These are phyloP conservation scores for Stenotaenia linearis DNA, from an alignment of 2,888 invertebrate genomes.

Conservation along the genomic window DNA sequence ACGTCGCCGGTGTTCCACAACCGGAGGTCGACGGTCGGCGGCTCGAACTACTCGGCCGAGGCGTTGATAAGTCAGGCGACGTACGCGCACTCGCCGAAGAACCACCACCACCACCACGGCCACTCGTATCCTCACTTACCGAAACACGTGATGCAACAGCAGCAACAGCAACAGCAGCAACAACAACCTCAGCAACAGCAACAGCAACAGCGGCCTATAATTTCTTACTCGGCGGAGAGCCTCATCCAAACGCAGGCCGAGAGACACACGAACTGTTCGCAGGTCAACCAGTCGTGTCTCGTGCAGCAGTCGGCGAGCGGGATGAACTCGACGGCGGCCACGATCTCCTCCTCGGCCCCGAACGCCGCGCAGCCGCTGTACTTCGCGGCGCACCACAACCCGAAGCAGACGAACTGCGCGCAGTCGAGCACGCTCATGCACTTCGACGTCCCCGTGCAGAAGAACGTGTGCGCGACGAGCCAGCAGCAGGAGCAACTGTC, in stretches of 20 bases:
- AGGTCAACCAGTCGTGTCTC: conserved; percentile 6
- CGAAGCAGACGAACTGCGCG: neutral
- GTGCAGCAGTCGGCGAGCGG: neutral
- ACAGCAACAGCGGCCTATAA: conserved; percentile 18
- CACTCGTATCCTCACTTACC: neutral
- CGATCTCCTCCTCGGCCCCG: neutral
- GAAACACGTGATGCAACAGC: neutral
- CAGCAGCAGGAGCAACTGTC: conserved; percentile 17
- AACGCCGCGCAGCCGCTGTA: neutral
- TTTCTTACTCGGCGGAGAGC: conserved; percentile 37
- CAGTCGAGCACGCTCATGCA: neutral
- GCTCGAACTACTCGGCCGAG: conserved; percentile 19
- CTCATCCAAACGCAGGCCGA: conserved; percentile 34
- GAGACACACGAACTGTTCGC: conserved; percentile 32
- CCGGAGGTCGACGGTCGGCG: neutral
- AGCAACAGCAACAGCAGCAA: neutral
- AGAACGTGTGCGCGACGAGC: neutral
- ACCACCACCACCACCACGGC: neutral
- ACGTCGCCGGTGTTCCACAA: conserved; percentile 3
- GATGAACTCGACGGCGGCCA: neutral
- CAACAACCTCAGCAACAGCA: neutral
- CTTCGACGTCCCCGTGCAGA: neutral
- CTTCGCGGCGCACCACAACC: neutral
- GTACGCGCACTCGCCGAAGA: neutral
- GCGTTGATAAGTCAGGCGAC: conserved; percentile 9